Conservation (phyloP, 2,797 vertebrate genomes). For the Pseudochirops corinnae region DNA sequence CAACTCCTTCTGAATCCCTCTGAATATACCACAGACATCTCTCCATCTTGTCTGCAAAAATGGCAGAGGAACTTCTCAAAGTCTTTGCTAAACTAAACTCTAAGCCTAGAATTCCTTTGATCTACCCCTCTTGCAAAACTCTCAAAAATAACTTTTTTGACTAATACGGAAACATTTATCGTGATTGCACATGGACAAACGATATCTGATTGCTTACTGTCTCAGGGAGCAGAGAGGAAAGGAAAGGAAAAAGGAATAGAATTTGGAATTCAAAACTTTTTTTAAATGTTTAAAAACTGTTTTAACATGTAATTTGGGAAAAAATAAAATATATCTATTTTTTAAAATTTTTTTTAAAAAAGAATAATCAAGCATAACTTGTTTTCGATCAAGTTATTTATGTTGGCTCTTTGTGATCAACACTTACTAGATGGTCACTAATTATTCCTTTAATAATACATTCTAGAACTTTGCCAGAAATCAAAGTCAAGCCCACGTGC, state of each 20-base stretch:
- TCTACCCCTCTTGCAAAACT: neutral
- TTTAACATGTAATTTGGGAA: neutral
- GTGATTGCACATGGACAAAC: neutral
- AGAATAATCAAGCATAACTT: neutral
- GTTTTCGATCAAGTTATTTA: neutral
- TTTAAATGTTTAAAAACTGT: no score
- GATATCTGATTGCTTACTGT: neutral
- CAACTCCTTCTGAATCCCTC: neutral
- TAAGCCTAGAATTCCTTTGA: neutral
- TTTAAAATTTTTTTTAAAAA: neutral
- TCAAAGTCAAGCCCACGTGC: neutral
- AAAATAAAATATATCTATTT: neutral
- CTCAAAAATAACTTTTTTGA: neutral
- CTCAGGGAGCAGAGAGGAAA: neutral
- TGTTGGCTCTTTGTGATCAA: neutral
- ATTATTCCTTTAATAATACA: neutral
- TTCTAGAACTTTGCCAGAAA: neutral
- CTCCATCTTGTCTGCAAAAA: neutral
- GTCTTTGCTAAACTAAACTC: neutral
- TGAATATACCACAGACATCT: neutral
- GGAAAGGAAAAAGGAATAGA: neutral
- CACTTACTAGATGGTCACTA: neutral
- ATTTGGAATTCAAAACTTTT: neutral
- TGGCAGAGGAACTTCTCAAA: neutral
- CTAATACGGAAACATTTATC: neutral